Conservation (phyloP, 2,113 vertebrate species). For the Vireo altiloquus region DNA sequence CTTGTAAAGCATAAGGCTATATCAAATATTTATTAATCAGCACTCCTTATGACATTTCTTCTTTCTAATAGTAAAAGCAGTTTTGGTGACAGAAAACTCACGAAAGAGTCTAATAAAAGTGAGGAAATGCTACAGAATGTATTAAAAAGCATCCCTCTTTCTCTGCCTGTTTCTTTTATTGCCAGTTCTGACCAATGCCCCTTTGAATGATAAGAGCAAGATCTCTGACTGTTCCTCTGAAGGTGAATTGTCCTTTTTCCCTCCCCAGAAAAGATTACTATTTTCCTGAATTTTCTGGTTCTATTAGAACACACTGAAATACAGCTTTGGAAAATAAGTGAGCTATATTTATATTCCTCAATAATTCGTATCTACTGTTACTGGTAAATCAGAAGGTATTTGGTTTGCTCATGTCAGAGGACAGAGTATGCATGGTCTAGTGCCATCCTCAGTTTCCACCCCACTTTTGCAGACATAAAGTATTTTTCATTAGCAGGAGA, state of each 20-base stretch:
- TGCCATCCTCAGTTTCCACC: background rate
- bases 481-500: background rate
- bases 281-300: background rate
- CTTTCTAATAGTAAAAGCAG: background rate
- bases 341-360: background rate
- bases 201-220: background rate
- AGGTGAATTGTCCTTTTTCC: background rate
- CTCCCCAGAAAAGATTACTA: background rate
- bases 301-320: background rate
- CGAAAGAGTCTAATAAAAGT: background rate
- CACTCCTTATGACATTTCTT: background rate
- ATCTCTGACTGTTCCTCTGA: background rate
- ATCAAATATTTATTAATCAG: slow-evolving; percentile 47
- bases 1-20: background rate
- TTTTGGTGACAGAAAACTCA: background rate
- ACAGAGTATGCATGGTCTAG: background rate
- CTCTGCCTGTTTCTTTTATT: background rate
- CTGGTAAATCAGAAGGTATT: background rate
- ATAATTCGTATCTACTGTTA: background rate
- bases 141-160: background rate
- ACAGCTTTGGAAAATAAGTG: background rate
- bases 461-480: background rate
- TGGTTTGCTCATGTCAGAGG: background rate
- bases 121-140: background rate
- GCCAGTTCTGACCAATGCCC: background rate